Percentiles rank a stretch among this genome's conserved stretches.
Evolutionary conservation across 2,797 vertebrate genomes (phyloP).

Genomic region (Naso thynnoides): DNA sequence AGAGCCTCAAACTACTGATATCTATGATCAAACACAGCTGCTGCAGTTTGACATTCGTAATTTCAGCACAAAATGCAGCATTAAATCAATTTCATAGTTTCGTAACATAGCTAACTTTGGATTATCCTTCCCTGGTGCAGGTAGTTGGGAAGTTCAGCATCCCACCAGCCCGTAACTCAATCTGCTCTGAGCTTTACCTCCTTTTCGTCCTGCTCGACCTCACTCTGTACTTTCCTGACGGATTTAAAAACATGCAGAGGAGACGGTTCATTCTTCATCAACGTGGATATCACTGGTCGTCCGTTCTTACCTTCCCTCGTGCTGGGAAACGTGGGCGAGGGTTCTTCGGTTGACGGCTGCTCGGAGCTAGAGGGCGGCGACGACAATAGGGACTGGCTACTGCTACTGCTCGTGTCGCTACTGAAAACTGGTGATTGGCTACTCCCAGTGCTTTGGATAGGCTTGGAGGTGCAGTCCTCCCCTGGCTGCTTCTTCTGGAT

Average conservation of each 20-base stretch:
- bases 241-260: constrained; percentile 17
- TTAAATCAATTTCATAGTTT: neutral
- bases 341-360: constrained; percentile 88
- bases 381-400: constrained; percentile 86
- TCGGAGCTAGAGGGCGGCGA: constrained; percentile 84
- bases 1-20: neutral
- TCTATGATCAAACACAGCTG: neutral
- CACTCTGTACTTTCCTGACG: constrained; percentile 18
- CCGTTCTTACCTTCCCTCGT: constrained; percentile 90
- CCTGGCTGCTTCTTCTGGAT: constrained; percentile 94
- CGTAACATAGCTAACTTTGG: constrained; percentile 3
- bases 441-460: constrained; percentile 88
- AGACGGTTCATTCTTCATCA: constrained; percentile 9
- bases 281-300: neutral
- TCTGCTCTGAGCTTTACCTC: constrained; percentile 13
- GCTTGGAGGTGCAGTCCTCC: constrained; percentile 91
- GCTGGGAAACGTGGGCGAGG: constrained; percentile 86
- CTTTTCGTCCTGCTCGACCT: constrained; percentile 12
- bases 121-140: constrained; percentile 7
- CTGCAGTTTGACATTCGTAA: neutral
- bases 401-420: constrained; percentile 90
- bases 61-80: neutral
- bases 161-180: constrained; percentile 2
- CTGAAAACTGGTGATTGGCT: constrained; percentile 91
- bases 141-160: constrained; percentile 10